Evolutionary conservation across 2,888 invertebrate species (phyloP), one percentile per base, ranked within the genome.

Genomic region (Troilus luridus): DNA sequence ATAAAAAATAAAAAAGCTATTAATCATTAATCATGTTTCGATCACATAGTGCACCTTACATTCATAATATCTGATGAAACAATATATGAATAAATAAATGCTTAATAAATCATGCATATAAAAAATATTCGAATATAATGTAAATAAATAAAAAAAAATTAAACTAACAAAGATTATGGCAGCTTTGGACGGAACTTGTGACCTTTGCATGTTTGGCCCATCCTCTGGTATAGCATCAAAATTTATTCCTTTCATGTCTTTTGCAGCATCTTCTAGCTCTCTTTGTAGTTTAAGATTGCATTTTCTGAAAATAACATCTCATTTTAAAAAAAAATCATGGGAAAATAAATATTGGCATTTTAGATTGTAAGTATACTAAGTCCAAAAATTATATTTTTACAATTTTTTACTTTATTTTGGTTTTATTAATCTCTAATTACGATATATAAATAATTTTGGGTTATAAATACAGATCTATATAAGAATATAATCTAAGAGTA

Each of bases 241-340:
- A 91, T 94, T 94, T 90, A 94, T 92, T 41, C 95, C 95, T 93
- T 96, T 95, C 56, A 95, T 95, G 92, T 97, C 97, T 94, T 97
- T 97, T 0, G 98, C 98, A 41, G 98, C 98, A 94, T 98, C 98
- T 94, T 98, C 98, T 88, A 99, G 94, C 93, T 99, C 98, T 94
- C 97, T 97, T 93, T 97, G 97, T 94, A 99, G 95, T 94, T 97
- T 97, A 93, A 97, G 97, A 94, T 97, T 97, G 94, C 97, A 96
- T 95, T 97, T 97, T 94, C 98, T 98, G 95, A 88, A 95, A 96
- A 94, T 94, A 94, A 85, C 14, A 56, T 56, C 5, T 58, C 1
- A 85, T 88, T 64, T 27, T 41, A 91, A 41, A 90, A 92, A 90
- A 91, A 2, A 91, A 91, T 77, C 58, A 88, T 85, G 56, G 21